A percentile compares a stretch with the other conserved stretches of the same genome.
Evolutionary conservation across 1,140 invertebrate genomes (phyloP).

Genomic region (Hydropsyche tenuis): DNA sequence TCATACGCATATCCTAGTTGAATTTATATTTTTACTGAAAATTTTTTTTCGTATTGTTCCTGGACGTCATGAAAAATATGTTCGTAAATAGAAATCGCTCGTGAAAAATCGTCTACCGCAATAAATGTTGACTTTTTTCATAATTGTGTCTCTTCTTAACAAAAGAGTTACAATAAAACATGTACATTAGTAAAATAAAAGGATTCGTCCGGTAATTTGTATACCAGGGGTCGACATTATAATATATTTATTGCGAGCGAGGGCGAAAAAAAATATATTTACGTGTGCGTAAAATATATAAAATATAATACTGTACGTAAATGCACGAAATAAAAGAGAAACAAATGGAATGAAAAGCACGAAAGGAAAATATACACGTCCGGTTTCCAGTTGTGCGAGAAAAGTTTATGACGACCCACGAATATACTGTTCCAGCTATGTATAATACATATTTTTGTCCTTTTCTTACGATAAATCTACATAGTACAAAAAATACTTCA

Average conservation of each 20-base stretch:
- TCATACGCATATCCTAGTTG: no score
- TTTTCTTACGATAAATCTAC: no score
- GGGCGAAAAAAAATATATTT: neutral
- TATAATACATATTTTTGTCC: neutral
- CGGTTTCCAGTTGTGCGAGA: slow-evolving; percentile 30
- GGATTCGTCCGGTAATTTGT: slow-evolving; percentile 16
- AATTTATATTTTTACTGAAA: no score
- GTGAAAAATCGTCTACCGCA: slow-evolving; percentile 28
- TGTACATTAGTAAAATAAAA: neutral
- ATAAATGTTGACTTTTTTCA: slow-evolving; percentile 15
- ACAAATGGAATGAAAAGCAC: slow-evolving; percentile 30
- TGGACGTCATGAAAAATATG: no score
- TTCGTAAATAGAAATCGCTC: slow-evolving; percentile 11
- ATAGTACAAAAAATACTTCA: no score
- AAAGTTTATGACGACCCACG: slow-evolving; percentile 27
- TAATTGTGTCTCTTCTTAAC: slow-evolving; percentile 7
- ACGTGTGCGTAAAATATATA: neutral
- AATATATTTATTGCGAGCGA: slow-evolving; percentile 33
- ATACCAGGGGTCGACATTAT: slow-evolving; percentile 27
- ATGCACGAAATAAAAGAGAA: slow-evolving; percentile 25
- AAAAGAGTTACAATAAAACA: no score
- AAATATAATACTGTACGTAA: no score
- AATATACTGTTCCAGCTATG: neutral
- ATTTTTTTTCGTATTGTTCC: no score
- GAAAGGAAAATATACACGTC: slow-evolving; percentile 35